Evolutionary conservation across 2,888 invertebrate species (phyloP).

Genomic region (Oligia strigilis): DNA sequence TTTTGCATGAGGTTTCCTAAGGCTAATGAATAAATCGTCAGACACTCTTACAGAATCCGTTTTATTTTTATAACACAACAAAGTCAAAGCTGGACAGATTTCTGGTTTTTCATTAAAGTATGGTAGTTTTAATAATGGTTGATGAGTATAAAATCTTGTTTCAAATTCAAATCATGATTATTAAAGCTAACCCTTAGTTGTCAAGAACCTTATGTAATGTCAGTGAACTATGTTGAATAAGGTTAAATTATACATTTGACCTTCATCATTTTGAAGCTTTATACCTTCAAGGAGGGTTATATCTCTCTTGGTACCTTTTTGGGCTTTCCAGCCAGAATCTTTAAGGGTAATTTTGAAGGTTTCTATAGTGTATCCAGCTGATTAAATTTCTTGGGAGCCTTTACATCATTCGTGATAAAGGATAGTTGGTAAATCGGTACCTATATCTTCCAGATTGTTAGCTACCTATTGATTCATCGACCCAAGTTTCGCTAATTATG

Average conservation of each 20-base stretch:
- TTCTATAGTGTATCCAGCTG: constrained; percentile 37
- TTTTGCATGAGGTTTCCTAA: too few species aligned
- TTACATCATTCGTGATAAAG: constrained; percentile 26
- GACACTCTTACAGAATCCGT: too few species aligned
- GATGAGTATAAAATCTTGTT: constrained; percentile 5
- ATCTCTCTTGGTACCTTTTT: constrained; percentile 40
- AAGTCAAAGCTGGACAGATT: too few species aligned
- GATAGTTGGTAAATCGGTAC: neutral
- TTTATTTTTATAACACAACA: too few species aligned
- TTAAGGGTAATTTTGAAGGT: constrained; percentile 26
- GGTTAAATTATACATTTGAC: constrained; percentile 38
- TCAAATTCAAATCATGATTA: constrained; percentile 29
- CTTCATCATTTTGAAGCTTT: constrained; percentile 43
- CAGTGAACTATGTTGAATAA: constrained; percentile 39
- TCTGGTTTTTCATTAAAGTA: too few species aligned
- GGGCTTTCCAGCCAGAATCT: constrained; percentile 15
- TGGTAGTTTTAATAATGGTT: too few species aligned
- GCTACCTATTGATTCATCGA: neutral
- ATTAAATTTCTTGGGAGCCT: constrained; percentile 44
- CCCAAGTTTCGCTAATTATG: neutral
- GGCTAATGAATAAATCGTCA: too few species aligned
- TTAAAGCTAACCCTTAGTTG: neutral
- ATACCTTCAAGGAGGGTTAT: constrained; percentile 32
- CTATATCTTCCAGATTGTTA: neutral
- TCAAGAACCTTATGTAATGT: constrained; percentile 13